Evolutionary conservation across 1,140 invertebrate genomes (phyloP), one percentile per base, ranked within the genome.

Genomic region (Cydia amplana): DNA sequence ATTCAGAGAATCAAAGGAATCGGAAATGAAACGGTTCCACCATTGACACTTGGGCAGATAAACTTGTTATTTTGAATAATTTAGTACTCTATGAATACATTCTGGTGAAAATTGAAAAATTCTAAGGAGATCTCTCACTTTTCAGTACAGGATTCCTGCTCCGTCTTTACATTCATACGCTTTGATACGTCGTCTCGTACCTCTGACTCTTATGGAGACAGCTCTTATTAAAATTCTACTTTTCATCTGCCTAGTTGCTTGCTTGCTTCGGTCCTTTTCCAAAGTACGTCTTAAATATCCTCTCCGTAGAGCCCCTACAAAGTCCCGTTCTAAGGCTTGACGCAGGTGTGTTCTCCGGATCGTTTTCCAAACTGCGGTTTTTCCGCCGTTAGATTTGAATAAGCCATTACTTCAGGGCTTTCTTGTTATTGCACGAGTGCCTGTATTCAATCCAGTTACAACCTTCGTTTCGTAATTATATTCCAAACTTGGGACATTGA

Each of bases 341-440:
- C 81, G 83, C 89, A 91, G 89, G 89, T 91, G 88, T 80, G 75
- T 46, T 63, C 75, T 75, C 55, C 43, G 64, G 79, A 86, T 87
- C 84, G 82, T 81, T 86, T 87, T 83, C 83, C 77, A 74, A 83
- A 82, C 79, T 80, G 81, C 82, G 82, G 81, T 86, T 80, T 83
- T 83, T 79, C 79, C 80, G 77, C 74, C 75, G 79, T 87, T 87
- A 84, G 88, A 89, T 91, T 90, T 91, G 84, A 91, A 89, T 91
- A 89, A 87, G 80, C 83, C 83, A 89, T 89, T 87, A 89, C 82
- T 36, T 64, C 43, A 46, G 70, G 74, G 60, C 74, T 46, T 72
- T 75, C 74, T 75, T 75, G 25, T 67, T 70, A 75, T 75, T 75
- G 28, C 64, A 67, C 76, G 74, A 28, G 25, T 46, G 72, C 36